Evolutionary conservation across 2,888 invertebrate genomes (phyloP).

Genomic region (Drosophila setosimentum): DNA sequence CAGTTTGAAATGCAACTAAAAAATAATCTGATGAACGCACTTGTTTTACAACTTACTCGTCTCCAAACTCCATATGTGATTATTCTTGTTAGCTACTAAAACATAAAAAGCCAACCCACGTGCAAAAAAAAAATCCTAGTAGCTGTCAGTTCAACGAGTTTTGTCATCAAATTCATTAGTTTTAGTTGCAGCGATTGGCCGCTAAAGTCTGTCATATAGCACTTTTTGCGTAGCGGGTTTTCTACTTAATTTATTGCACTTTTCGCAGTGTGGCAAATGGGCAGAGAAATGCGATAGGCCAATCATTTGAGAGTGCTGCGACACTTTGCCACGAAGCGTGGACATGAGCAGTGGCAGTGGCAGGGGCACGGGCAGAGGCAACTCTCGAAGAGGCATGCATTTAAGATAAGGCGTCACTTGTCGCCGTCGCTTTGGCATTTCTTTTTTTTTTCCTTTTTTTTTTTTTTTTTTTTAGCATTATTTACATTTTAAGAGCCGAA

Average conservation of each 20-base stretch:
- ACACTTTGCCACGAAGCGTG: slow-evolving; percentile 51
- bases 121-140: slow-evolving; percentile 38
- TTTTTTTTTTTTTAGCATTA: slow-evolving; percentile 65
- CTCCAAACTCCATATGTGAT: neutral
- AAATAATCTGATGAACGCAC: slow-evolving; percentile 1
- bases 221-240: slow-evolving; percentile 30
- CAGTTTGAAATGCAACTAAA: neutral
- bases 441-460: slow-evolving; percentile 21
- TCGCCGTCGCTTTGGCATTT: slow-evolving; percentile 58
- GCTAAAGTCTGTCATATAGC: slow-evolving; percentile 20
- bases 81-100: slow-evolving; percentile 23
- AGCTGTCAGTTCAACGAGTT: slow-evolving; percentile 72
- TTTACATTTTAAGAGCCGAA: slow-evolving; percentile 72
- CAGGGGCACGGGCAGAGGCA: neutral
- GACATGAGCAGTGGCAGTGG: neutral
- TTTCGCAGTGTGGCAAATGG: slow-evolving; percentile 69
- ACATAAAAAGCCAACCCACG: slow-evolving; percentile 47
- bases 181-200: slow-evolving; percentile 45
- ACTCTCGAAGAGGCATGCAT: slow-evolving; percentile 67
- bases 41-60: neutral
- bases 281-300: slow-evolving; percentile 77
- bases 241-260: slow-evolving; percentile 70
- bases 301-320: slow-evolving; percentile 70
- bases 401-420: slow-evolving; percentile 80
- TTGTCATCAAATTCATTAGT: slow-evolving; percentile 78